Percentiles rank a stretch among this genome's conserved stretches.
Evolutionary conservation across 2,797 vertebrate species (phyloP).

Genomic region (Holocentrus rufus): DNA sequence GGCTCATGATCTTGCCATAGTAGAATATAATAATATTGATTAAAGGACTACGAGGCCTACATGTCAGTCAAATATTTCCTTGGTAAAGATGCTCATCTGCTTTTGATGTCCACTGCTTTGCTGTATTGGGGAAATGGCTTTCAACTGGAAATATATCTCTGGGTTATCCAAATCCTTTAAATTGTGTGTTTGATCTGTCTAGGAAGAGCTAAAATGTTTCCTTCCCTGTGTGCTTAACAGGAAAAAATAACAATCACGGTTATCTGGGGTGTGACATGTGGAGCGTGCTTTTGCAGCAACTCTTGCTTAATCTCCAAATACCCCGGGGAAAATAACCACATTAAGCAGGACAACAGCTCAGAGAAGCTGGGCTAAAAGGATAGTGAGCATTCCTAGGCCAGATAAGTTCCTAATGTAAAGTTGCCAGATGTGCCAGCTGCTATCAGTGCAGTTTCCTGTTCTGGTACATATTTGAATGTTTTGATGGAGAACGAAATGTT

Average conservation of each 20-base stretch:
- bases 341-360: slow-evolving; percentile 16
- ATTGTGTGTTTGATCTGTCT: neutral
- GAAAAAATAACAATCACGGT: neutral
- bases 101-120: too few species aligned
- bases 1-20: too few species aligned
- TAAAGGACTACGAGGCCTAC: too few species aligned
- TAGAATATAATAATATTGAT: too few species aligned
- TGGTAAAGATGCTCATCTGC: too few species aligned
- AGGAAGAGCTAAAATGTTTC: neutral
- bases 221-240: neutral
- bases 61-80: too few species aligned
- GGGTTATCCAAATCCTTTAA: neutral
- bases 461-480: neutral
- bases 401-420: slow-evolving; percentile 21
- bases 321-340: slow-evolving; percentile 21
- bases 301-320: slow-evolving; percentile 32
- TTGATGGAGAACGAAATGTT: neutral
- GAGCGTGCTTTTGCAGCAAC: slow-evolving; percentile 28
- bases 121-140: too few species aligned
- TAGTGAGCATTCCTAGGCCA: slow-evolving; percentile 8
- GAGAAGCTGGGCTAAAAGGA: slow-evolving; percentile 6
- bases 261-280: slow-evolving; percentile 5
- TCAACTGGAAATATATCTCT: neutral
- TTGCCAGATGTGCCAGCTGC: slow-evolving; percentile 1
- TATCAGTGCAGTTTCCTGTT: slow-evolving; percentile 21